These are phyloP conservation scores for Drosophila punjabiensis DNA, from an alignment of 1,140 invertebrate species.

Conservation along the genomic window DNA sequence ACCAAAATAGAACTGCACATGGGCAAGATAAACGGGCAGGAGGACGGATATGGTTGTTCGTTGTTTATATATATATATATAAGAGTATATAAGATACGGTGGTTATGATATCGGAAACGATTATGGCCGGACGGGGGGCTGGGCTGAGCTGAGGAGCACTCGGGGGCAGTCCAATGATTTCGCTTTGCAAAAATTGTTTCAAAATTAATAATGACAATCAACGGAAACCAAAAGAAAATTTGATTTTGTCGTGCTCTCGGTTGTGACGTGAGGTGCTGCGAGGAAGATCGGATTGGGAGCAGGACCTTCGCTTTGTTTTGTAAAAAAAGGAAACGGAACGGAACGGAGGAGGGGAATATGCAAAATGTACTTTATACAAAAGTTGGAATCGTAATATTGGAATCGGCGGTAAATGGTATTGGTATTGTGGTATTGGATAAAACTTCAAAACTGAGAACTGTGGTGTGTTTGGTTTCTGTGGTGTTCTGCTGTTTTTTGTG, in stretches of 20 bases:
- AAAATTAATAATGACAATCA: conserved; percentile 44
- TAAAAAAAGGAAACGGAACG: conserved; percentile 36
- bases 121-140: conserved; percentile 9
- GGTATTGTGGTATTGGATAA: conserved; percentile 36
- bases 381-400: conserved; percentile 50
- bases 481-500: conserved; percentile 27
- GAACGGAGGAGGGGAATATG: conserved; percentile 32
- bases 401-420: conserved; percentile 16
- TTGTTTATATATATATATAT: conserved; percentile 34
- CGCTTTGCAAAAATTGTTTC: conserved; percentile 35
- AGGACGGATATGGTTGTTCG: conserved; percentile 42
- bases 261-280: conserved; percentile 38
- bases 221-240: conserved; percentile 37
- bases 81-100: conserved; percentile 7
- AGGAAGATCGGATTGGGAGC: conserved; percentile 27
- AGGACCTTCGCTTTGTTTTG: conserved; percentile 44
- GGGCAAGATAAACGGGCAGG: conserved; percentile 64
- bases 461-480: conserved; percentile 30
- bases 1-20: conserved; percentile 67
- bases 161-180: conserved; percentile 31
- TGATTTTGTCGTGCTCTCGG: conserved; percentile 58
- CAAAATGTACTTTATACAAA: conserved; percentile 68
- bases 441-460: conserved; percentile 66
- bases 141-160: conserved; percentile 39
- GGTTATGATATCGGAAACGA: conserved; percentile 26